Percentiles rank a stretch among this genome's conserved stretches.
Evolutionary conservation across 2,888 invertebrate species (phyloP).

Genomic region (Dicyrtomina minuta): DNA sequence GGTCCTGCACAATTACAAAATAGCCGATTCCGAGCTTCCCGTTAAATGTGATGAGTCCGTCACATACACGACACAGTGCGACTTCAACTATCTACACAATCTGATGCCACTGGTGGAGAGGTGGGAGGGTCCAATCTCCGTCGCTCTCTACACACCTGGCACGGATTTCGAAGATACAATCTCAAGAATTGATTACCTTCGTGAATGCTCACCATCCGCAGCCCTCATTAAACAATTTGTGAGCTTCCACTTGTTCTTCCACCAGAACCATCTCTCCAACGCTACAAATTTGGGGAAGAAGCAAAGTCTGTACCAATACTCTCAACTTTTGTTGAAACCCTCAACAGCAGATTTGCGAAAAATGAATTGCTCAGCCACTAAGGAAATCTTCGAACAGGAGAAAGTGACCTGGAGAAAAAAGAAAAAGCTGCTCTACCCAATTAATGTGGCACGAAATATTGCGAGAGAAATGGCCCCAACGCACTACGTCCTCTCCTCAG

Average conservation of each 20-base stretch:
- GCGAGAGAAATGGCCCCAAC: conserved; percentile 81
- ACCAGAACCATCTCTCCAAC: conserved; percentile 65
- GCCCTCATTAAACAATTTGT: too few relatives aligned
- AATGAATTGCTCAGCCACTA: too few relatives aligned
- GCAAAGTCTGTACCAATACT: neutral
- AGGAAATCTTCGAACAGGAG: too few relatives aligned
- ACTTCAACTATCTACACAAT: conserved; percentile 87
- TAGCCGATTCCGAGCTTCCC: neutral
- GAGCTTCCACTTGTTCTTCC: conserved; percentile 89
- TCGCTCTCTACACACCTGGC: conserved; percentile 85
- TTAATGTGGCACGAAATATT: conserved; percentile 84
- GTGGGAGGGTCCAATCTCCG: conserved; percentile 84
- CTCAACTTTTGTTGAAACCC: neutral
- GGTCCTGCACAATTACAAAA: neutral
- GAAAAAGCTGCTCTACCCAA: conserved; percentile 80
- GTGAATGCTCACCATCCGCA: conserved; percentile 72
- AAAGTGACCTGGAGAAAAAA: too few relatives aligned
- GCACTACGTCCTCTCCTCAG: conserved; percentile 79
- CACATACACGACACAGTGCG: conserved; percentile 91
- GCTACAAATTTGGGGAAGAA: neutral
- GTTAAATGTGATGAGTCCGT: conserved; percentile 74
- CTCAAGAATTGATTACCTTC: conserved; percentile 75
- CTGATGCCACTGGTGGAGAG: conserved; percentile 77
- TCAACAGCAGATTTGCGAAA: conserved; percentile 52
- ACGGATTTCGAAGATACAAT: conserved; percentile 75